These are phyloP conservation scores for Subacronicta megacephala DNA, from an alignment of 2,888 invertebrate genomes.

Conservation along the genomic window DNA sequence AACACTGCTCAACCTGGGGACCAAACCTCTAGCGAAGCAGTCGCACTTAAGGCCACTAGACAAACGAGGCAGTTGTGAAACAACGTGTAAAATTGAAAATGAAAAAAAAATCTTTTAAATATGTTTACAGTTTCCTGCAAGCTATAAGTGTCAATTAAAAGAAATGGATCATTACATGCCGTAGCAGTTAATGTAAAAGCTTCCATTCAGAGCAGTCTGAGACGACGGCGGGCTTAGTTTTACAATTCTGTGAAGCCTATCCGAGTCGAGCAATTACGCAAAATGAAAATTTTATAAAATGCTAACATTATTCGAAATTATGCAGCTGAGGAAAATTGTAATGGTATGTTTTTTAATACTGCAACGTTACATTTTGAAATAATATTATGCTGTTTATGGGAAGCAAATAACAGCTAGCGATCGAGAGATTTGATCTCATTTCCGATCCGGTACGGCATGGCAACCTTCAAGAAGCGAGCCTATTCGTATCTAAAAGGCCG, in stretches of 20 bases:
- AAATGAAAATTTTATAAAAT: background rate
- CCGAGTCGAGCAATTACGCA: conserved; percentile 1
- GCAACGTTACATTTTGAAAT: too few relatives aligned
- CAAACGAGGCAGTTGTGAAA: too few relatives aligned
- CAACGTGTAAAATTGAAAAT: too few relatives aligned
- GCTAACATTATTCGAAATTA: background rate
- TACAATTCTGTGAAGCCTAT: conserved; percentile 11
- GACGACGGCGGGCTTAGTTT: conserved; percentile 3
- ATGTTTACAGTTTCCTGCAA: background rate
- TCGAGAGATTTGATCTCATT: too few relatives aligned
- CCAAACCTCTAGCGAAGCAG: too few relatives aligned
- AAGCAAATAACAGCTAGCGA: too few relatives aligned
- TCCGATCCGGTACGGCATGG: too few relatives aligned
- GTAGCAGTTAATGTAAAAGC: conserved; percentile 22
- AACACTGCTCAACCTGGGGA: too few relatives aligned
- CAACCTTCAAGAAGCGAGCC: too few relatives aligned
- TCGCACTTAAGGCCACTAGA: too few relatives aligned
- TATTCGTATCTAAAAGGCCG: too few relatives aligned
- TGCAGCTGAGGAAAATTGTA: background rate
- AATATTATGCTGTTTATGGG: too few relatives aligned
- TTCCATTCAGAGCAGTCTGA: conserved; percentile 3
- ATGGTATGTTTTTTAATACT: background rate
- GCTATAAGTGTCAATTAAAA: conserved; percentile 35
- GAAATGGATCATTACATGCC: conserved; percentile 33
- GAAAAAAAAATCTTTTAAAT: conserved; percentile 2